These are phyloP conservation scores for Penaeus chinensis DNA, from an alignment of 1,140 invertebrate species.

Conservation along the genomic window DNA sequence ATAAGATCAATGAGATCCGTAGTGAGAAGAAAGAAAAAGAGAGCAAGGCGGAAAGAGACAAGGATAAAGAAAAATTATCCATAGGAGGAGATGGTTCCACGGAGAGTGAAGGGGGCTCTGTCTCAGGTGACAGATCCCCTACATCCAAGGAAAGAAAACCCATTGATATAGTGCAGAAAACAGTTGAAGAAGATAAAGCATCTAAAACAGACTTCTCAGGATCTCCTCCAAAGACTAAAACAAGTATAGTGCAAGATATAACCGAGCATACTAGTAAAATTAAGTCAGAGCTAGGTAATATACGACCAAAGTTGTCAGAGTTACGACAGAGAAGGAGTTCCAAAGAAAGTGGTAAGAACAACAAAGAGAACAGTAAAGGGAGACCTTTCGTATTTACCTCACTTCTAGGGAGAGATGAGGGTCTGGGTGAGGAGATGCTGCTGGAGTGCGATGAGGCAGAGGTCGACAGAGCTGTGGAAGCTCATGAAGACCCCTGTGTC, in stretches of 20 bases:
- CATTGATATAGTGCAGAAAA: conserved; percentile 43
- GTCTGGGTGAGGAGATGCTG: conserved; percentile 47
- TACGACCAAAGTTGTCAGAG: conserved; percentile 49
- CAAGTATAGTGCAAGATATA: conserved; percentile 48
- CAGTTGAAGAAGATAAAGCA: conserved; percentile 28
- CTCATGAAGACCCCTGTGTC: conserved; percentile 3
- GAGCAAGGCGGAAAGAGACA: conserved; percentile 18
- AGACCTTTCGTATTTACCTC: conserved; percentile 45
- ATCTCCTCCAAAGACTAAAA: conserved; percentile 46
- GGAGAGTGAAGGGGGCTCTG: conserved; percentile 52
- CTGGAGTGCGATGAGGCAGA: conserved; percentile 47
- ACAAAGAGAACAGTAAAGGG: conserved; percentile 26
- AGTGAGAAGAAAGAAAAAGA: conserved; percentile 48
- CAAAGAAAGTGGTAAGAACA: conserved; percentile 35
- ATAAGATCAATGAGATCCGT: conserved; percentile 61
- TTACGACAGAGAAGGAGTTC: conserved; percentile 23
- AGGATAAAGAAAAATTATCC: conserved; percentile 39
- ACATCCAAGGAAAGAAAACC: conserved; percentile 36
- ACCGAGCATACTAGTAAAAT: conserved; percentile 52
- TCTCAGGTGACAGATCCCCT: conserved; percentile 47
- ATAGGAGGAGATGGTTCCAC: conserved; percentile 46
- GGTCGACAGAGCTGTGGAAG: conserved; percentile 48
- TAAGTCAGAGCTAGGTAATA: conserved; percentile 38
- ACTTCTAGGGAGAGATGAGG: conserved; percentile 46
- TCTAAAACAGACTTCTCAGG: neutral